Percentiles rank a stretch among this genome's conserved stretches.
phyloP scores from a whole-genome alignment of 1,140 invertebrate genomes.

The Saxidomus purpurata region DNA sequence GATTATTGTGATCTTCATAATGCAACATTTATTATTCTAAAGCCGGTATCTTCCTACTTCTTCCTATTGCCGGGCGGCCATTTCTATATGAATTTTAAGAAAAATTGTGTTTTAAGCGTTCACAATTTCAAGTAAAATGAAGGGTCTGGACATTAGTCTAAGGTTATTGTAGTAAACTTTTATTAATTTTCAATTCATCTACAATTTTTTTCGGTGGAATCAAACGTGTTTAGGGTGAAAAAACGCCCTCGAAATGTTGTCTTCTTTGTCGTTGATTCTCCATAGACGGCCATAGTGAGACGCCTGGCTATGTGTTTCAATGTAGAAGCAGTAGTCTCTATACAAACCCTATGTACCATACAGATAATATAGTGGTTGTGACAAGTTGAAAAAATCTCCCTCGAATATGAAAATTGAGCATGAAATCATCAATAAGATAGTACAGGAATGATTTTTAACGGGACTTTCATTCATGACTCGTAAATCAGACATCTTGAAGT shows the following conservation, averaged over 20 bases:
- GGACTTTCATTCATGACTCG: conserved; percentile 81
- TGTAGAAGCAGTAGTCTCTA: conserved; percentile 61
- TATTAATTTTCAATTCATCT: background rate
- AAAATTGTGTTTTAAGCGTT: conserved; percentile 35
- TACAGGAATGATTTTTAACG: conserved; percentile 74
- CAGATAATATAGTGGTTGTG: conserved; percentile 69
- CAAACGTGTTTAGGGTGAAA: background rate
- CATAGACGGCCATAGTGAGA: conserved; percentile 71
- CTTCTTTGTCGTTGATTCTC: conserved; percentile 44
- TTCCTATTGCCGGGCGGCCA: conserved; percentile 71
- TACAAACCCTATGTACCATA: conserved; percentile 75
- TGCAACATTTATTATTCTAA: conserved; percentile 68
- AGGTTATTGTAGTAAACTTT: background rate
- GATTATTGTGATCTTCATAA: conserved; percentile 45
- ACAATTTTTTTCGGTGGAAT: background rate
- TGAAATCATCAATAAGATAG: conserved; percentile 41
- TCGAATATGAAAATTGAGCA: conserved; percentile 1
- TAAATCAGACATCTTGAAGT: conserved; percentile 80
- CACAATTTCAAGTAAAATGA: background rate
- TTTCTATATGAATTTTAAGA: conserved; percentile 61
- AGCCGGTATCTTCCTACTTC: background rate
- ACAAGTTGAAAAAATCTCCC: conserved; percentile 53
- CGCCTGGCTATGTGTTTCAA: conserved; percentile 67
- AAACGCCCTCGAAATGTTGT: conserved; percentile 20
- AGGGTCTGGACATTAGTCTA: background rate